Conservation (phyloP, 2,113 vertebrate species). For the Thalassoma bifasciatum region DNA sequence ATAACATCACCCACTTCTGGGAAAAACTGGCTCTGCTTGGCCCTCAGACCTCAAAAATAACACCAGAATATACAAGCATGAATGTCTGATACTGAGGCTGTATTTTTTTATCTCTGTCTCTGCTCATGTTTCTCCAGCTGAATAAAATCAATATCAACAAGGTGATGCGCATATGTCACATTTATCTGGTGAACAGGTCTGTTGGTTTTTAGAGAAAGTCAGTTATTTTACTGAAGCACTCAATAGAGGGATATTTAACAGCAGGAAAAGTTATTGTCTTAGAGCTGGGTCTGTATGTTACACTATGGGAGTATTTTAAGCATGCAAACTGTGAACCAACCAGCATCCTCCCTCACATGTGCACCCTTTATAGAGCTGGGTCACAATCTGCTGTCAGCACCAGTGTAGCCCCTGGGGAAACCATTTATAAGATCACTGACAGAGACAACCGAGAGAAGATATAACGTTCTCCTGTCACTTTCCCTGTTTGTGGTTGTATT, state of each 20-base stretch:
- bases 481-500: background rate
- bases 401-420: constrained; percentile 2
- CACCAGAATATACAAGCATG: background rate
- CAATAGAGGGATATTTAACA: no score
- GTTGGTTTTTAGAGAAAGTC: no score
- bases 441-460: constrained; percentile 11
- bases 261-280: no score
- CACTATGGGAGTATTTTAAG: background rate
- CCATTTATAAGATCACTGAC: background rate
- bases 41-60: constrained; percentile 19
- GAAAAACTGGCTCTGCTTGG: constrained; percentile 1
- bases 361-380: constrained; percentile 3
- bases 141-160: background rate
- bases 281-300: no score
- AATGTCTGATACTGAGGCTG: background rate
- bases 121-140: background rate
- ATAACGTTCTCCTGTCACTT: constrained; percentile 3
- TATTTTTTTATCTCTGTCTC: background rate
- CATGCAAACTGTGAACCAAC: background rate
- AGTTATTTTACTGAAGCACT: no score
- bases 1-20: constrained; percentile 8
- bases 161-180: background rate
- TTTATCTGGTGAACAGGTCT: background rate
- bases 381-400: background rate
- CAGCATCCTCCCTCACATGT: background rate